A percentile compares a stretch with the other conserved stretches of the same genome.
phyloP scores from a whole-genome alignment of 1,140 invertebrate species.

The Diplogasteroides magnus region DNA sequence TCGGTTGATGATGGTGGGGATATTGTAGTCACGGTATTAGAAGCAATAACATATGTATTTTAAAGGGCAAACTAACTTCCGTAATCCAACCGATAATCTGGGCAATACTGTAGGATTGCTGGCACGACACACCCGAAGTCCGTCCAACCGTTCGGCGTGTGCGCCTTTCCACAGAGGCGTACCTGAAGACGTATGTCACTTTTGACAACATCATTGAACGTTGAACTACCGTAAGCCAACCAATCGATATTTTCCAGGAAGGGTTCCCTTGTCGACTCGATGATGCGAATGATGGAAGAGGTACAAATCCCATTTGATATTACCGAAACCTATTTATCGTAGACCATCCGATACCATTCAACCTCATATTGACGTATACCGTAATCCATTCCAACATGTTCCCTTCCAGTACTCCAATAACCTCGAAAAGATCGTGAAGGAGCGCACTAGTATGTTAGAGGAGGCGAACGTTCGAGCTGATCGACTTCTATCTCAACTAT shows the following conservation, averaged over 20 bases:
- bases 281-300: slow-evolving; percentile 54
- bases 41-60: too few species aligned
- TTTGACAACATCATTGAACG: neutral
- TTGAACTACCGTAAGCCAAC: neutral
- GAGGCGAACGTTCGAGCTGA: slow-evolving; percentile 53
- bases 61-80: too few species aligned
- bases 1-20: too few species aligned
- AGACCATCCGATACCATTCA: too few species aligned
- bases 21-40: too few species aligned
- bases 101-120: too few species aligned
- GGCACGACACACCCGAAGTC: slow-evolving; percentile 50
- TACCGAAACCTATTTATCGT: too few species aligned
- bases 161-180: slow-evolving; percentile 47
- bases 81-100: too few species aligned
- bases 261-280: slow-evolving; percentile 53
- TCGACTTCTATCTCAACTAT: slow-evolving; percentile 47
- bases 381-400: neutral
- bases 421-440: slow-evolving; percentile 85
- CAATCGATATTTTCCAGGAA: slow-evolving; percentile 36
- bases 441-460: slow-evolving; percentile 69
- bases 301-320: neutral
- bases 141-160: slow-evolving; percentile 49
- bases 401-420: slow-evolving; percentile 85
- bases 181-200: slow-evolving; percentile 45
- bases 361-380: too few species aligned